A percentile compares a stretch with the other conserved stretches of the same genome.
Conservation (phyloP, 2,113 vertebrate species). For the Balaenoptera acutorostrata region DNA sequence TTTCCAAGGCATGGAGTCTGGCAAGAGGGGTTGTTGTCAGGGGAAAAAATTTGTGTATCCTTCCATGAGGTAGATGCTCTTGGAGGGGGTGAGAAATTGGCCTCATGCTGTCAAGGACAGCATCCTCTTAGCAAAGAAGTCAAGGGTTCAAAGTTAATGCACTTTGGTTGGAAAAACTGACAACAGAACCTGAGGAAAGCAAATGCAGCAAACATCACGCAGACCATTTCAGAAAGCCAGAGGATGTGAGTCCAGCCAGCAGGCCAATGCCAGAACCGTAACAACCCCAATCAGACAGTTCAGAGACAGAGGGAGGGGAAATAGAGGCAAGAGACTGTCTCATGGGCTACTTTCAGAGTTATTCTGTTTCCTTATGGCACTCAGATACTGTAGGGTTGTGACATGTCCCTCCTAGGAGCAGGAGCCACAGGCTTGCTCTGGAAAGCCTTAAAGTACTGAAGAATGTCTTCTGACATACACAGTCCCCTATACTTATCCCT, state of each 20-base stretch:
- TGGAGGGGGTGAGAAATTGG: conserved; percentile 25
- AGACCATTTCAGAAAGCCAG: conserved; percentile 11
- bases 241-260: neutral
- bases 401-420: neutral
- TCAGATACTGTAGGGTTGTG: neutral
- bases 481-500: neutral
- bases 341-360: neutral
- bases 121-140: conserved; percentile 51
- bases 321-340: neutral
- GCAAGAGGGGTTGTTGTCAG: conserved; percentile 48
- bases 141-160: conserved; percentile 56
- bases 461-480: neutral
- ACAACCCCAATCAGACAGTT: neutral
- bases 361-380: neutral
- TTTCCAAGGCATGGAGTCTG: conserved; percentile 63
- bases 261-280: neutral
- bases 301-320: neutral
- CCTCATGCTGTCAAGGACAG: conserved; percentile 2
- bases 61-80: conserved; percentile 63
- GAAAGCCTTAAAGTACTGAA: neutral
- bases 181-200: conserved; percentile 15
- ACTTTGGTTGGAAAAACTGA: conserved; percentile 57
- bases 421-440: neutral
- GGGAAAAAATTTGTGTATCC: conserved; percentile 45
- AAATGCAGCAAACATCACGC: conserved; percentile 44